These are phyloP conservation scores for Pseudorectes ferrugineus DNA, from an alignment of 2,113 vertebrate species.

Conservation along the genomic window DNA sequence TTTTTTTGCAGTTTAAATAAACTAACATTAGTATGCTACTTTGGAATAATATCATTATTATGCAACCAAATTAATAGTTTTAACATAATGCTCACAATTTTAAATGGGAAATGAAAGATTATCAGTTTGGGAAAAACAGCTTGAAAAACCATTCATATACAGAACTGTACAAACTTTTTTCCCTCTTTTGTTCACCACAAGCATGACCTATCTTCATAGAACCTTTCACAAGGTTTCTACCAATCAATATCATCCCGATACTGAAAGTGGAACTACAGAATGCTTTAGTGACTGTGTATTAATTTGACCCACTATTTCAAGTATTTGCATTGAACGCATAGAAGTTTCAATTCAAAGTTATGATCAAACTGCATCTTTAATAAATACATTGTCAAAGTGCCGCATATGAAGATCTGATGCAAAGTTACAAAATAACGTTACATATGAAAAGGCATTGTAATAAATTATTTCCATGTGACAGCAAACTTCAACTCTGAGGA, in stretches of 20 bases:
- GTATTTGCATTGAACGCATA: not conserved
- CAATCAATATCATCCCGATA: fast-evolving
- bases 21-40: not conserved
- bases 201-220: fast-evolving
- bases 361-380: not conserved
- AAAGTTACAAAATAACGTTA: not conserved
- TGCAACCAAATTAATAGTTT: not conserved
- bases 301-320: not conserved
- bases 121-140: not conserved
- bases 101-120: not conserved
- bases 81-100: not conserved
- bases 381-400: not conserved
- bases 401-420: not conserved
- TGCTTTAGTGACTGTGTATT: not conserved
- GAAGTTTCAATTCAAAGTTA: not conserved
- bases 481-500: not conserved
- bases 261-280: not conserved
- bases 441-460: not conserved
- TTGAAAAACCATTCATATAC: not conserved
- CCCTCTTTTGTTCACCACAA: not conserved
- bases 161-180: not conserved
- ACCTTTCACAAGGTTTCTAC: not conserved
- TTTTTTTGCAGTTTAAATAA: not conserved
- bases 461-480: not conserved
- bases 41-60: not conserved